phyloP scores from a whole-genome alignment of 1,140 invertebrate genomes.

The Zaprionus taronus region DNA sequence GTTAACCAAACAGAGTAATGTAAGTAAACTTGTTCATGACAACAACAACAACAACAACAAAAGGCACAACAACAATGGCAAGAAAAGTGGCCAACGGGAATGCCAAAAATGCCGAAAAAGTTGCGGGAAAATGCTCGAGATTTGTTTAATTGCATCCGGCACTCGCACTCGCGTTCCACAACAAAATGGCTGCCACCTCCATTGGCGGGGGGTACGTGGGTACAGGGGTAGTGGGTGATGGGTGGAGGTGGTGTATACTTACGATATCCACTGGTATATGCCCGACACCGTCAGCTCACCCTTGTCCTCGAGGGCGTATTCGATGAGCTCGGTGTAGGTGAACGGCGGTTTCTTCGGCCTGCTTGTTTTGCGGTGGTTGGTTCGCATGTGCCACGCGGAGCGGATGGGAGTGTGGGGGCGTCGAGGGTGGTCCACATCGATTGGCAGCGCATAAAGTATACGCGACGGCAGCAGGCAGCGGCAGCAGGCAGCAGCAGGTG shows the following conservation, averaged over 20 bases:
- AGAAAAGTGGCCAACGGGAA: slow-evolving; percentile 56
- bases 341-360: slow-evolving; percentile 91
- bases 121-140: slow-evolving; percentile 64
- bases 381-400: slow-evolving; percentile 18
- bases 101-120: slow-evolving; percentile 21
- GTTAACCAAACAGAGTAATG: slow-evolving; percentile 38
- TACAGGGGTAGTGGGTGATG: not conserved
- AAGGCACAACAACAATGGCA: slow-evolving; percentile 9
- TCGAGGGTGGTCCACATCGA: slow-evolving; percentile 55
- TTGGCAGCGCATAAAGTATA: slow-evolving; percentile 45
- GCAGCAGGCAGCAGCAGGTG: not conserved
- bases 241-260: slow-evolving; percentile 85
- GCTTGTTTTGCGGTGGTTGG: slow-evolving; percentile 78
- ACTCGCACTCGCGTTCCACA: slow-evolving; percentile 33
- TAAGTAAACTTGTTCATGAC: slow-evolving; percentile 20
- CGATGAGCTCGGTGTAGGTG: slow-evolving; percentile 94
- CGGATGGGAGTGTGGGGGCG: slow-evolving; percentile 4
- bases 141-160: slow-evolving; percentile 81
- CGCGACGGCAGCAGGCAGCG: slow-evolving; percentile 12
- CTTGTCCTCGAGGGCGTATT: slow-evolving; percentile 92
- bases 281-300: slow-evolving; percentile 94
- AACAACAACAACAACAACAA: slow-evolving; percentile 6
- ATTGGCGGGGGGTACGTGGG: slow-evolving; percentile 5
- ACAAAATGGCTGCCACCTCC: slow-evolving; percentile 62
- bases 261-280: slow-evolving; percentile 97